Conservation (phyloP, 2,797 vertebrate genomes). For the Geotrypetes seraphini region DNA sequence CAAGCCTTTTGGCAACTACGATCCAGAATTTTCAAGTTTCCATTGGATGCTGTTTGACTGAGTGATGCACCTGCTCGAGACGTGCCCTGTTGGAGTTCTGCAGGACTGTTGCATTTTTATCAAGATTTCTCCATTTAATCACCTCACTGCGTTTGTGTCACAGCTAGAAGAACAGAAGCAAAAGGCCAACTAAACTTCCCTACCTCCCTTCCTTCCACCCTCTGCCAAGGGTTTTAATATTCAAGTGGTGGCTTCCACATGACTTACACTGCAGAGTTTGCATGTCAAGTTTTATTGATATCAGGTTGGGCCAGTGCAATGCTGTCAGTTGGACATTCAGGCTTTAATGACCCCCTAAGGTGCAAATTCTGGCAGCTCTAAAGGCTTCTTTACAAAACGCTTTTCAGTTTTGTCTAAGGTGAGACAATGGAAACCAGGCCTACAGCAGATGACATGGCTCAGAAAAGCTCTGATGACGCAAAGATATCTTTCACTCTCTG, state of each 20-base stretch:
- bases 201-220: constrained; percentile 33
- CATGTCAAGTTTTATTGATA: constrained; percentile 74
- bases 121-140: too few relatives aligned
- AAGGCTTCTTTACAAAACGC: constrained; percentile 45
- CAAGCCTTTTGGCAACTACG: too few relatives aligned
- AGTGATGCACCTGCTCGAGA: too few relatives aligned
- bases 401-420: constrained; percentile 71
- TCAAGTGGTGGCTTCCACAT: constrained; percentile 61
- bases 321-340: constrained; percentile 81
- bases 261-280: constrained; percentile 67
- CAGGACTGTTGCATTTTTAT: too few relatives aligned
- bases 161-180: too few relatives aligned
- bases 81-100: too few relatives aligned
- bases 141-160: too few relatives aligned
- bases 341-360: constrained; percentile 66
- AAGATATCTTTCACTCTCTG: constrained; percentile 15
- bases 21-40: too few relatives aligned
- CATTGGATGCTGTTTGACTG: too few relatives aligned
- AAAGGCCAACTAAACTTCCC: constrained; percentile 9
- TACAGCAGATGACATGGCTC: constrained; percentile 72
- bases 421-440: constrained; percentile 48
- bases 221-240: constrained; percentile 64
- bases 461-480: constrained; percentile 72
- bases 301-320: constrained; percentile 61
- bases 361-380: constrained; percentile 58